phyloP scores from a whole-genome alignment of 2,113 vertebrate species.

The Drymodes brunneopygia region DNA sequence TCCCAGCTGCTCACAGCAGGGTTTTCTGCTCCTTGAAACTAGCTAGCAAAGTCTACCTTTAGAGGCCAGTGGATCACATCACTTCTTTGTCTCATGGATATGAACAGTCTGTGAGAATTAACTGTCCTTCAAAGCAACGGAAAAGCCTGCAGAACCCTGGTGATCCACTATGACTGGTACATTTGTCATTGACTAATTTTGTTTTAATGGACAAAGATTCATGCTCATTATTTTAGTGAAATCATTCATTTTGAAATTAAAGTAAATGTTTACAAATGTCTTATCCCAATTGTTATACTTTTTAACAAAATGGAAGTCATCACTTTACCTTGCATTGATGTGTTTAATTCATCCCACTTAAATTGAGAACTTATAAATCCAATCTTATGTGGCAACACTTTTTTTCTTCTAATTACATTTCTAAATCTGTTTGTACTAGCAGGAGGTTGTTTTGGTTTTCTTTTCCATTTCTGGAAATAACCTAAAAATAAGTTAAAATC shows the following conservation, averaged over 20 bases:
- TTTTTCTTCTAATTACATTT: neutral
- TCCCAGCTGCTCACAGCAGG: neutral
- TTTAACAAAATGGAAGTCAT: neutral
- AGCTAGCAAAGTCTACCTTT: neutral
- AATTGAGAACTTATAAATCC: neutral
- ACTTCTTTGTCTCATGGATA: neutral
- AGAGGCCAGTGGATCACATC: neutral
- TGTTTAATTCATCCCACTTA: neutral
- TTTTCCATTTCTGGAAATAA: neutral
- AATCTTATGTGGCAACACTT: neutral
- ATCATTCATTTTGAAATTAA: neutral
- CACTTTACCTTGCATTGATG: neutral
- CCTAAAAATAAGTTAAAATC: neutral
- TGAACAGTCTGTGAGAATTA: neutral
- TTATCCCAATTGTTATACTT: neutral
- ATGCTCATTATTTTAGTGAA: neutral
- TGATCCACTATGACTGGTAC: neutral
- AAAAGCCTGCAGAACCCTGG: neutral
- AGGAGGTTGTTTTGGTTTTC: neutral
- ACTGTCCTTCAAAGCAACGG: neutral
- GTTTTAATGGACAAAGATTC: neutral
- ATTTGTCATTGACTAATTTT: neutral
- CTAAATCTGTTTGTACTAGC: neutral
- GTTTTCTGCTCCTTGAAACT: neutral
- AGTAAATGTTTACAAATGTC: neutral